Evolutionary conservation across 2,888 invertebrate genomes (phyloP).

Genomic region (Drosophila borborema): DNA sequence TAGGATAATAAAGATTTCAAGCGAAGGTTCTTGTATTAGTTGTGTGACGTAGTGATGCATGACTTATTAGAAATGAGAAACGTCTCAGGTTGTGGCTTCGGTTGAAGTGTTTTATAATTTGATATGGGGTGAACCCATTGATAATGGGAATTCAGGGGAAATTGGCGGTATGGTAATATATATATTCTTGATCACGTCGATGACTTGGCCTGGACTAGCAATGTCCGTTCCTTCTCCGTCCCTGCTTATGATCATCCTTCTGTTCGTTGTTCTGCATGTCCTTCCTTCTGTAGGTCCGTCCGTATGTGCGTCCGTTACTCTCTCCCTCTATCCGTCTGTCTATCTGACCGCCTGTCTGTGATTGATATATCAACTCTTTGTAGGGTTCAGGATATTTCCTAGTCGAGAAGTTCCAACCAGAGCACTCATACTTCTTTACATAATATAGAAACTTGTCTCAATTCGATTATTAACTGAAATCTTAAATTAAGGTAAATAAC

Average conservation of each 20-base stretch:
- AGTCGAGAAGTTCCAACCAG: neutral
- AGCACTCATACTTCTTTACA: too few relatives aligned
- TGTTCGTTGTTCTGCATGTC: neutral
- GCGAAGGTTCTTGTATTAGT: too few relatives aligned
- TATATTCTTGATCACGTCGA: neutral
- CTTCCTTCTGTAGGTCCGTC: neutral
- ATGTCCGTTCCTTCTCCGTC: neutral
- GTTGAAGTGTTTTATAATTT: neutral
- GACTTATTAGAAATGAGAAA: neutral
- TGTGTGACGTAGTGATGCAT: neutral
- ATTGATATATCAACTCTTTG: neutral
- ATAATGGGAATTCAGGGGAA: neutral
- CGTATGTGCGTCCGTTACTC: neutral
- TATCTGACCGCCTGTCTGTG: too few relatives aligned
- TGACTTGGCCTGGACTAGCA: too few relatives aligned
- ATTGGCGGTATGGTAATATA: neutral
- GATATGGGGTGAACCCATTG: neutral
- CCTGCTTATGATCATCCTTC: neutral
- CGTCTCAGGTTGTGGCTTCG: neutral
- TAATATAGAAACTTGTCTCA: too few relatives aligned
- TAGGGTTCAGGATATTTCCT: neutral
- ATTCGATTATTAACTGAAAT: neutral
- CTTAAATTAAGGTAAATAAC: constrained; percentile 1
- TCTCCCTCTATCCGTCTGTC: too few relatives aligned
- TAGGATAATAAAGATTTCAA: neutral